Conservation (phyloP, 1,140 invertebrate genomes). For the Matsumurasca onukii region DNA sequence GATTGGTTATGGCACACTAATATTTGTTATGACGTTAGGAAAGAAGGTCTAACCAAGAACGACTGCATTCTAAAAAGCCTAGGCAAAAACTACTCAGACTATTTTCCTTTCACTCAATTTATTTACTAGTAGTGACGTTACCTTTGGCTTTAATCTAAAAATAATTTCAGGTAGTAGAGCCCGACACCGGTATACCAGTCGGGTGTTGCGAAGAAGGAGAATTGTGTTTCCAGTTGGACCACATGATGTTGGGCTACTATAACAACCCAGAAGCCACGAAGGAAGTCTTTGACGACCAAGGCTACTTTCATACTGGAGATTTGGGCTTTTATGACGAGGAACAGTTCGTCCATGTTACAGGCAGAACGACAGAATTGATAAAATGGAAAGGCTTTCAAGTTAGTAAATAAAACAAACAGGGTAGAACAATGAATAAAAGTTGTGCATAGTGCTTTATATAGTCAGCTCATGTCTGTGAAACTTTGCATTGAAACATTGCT, state of each 20-base stretch:
- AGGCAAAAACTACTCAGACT: no score
- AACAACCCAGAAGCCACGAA: constrained; percentile 62
- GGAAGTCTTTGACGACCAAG: constrained; percentile 63
- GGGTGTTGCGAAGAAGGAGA: constrained; percentile 64
- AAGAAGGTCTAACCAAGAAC: no score
- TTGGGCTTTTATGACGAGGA: constrained; percentile 71
- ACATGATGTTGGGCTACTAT: constrained; percentile 66
- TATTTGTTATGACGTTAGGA: no score
- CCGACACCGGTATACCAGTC: constrained; percentile 60
- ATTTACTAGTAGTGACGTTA: no score
- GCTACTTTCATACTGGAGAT: constrained; percentile 78
- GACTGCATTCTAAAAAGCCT: no score
- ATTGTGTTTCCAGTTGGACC: constrained; percentile 63
- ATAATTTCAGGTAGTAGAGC: constrained; percentile 55
- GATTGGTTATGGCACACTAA: no score
- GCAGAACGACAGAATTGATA: constrained; percentile 75
- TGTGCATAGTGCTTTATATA: background rate
- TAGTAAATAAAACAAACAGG: background rate
- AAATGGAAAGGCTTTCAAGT: constrained; percentile 63
- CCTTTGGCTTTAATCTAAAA: background rate
- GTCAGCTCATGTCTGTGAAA: background rate
- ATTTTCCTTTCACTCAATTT: no score
- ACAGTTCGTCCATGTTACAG: constrained; percentile 68
- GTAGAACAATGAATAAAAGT: background rate
- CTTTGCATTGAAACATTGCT: background rate